Evolutionary conservation across 2,888 invertebrate species (phyloP).

Genomic region (Brenthis ino): DNA sequence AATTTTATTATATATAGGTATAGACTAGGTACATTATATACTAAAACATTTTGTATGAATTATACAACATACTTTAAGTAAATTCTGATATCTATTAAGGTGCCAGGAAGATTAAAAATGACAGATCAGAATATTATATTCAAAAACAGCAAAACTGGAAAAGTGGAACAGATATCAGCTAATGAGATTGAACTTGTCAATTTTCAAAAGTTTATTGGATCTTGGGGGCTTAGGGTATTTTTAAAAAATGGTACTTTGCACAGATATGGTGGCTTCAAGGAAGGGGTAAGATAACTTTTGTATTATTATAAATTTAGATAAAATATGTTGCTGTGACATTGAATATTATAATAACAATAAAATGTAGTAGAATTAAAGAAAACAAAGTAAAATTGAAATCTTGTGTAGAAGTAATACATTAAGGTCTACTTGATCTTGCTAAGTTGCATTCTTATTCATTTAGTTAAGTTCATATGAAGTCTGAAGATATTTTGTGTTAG

Average conservation of each 20-base stretch:
- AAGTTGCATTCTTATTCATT: no score
- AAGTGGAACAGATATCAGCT: constrained; percentile 93
- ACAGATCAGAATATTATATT: constrained; percentile 95
- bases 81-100: constrained; percentile 78
- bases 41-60: neutral
- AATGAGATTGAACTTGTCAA: constrained; percentile 94
- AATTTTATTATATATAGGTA: no score
- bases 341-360: no score
- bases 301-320: no score
- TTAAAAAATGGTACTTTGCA: constrained; percentile 94
- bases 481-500: no score
- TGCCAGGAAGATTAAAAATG: constrained; percentile 94
- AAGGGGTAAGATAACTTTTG: constrained; percentile 81
- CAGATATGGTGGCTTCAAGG: constrained; percentile 97
- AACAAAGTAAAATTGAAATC: no score
- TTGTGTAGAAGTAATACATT: no score
- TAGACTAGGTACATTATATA: no score
- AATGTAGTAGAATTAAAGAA: no score
- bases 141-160: constrained; percentile 98
- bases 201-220: constrained; percentile 95
- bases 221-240: constrained; percentile 94
- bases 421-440: no score
- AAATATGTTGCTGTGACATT: no score
- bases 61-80: neutral
- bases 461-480: no score